These are phyloP conservation scores for Mesorhabditis belari DNA, from an alignment of 2,888 invertebrate species.

Conservation along the genomic window DNA sequence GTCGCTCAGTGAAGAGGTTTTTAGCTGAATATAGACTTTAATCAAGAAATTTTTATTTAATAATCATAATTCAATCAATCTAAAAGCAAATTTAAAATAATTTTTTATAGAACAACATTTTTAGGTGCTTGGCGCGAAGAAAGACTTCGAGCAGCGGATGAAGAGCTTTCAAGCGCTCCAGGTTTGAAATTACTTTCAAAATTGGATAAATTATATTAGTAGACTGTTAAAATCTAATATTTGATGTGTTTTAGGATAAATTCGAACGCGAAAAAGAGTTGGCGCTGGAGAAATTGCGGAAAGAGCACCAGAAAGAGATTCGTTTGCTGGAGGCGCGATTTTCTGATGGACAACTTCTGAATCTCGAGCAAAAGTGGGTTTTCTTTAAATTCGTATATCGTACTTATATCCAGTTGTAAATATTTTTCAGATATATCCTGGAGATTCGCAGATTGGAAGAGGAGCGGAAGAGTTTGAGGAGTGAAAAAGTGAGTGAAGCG, in stretches of 20 bases:
- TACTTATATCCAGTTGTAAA: neutral
- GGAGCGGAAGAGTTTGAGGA: slow-evolving; percentile 47
- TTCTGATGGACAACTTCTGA: slow-evolving; percentile 49
- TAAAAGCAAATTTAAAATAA: too few species aligned
- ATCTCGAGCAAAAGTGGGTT: slow-evolving; percentile 52
- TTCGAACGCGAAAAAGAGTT: slow-evolving; percentile 53
- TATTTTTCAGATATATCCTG: slow-evolving; percentile 44
- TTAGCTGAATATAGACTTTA: too few species aligned
- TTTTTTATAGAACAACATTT: too few species aligned
- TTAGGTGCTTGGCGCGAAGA: slow-evolving; percentile 54
- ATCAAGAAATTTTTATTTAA: too few species aligned
- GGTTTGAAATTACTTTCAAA: slow-evolving; percentile 15
- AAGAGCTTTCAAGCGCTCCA: slow-evolving; percentile 56
- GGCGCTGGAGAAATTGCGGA: slow-evolving; percentile 49
- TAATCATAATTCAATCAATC: too few species aligned
- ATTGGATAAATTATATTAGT: neutral
- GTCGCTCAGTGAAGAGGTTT: slow-evolving; percentile 55
- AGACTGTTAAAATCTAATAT: neutral
- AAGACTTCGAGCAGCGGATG: slow-evolving; percentile 57
- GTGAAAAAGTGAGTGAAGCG: slow-evolving; percentile 42
- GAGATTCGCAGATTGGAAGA: slow-evolving; percentile 53
- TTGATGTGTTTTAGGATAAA: slow-evolving; percentile 33
- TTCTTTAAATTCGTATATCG: neutral
- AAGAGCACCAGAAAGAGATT: slow-evolving; percentile 53
- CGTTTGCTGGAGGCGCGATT: slow-evolving; percentile 49